A percentile compares a stretch with the other conserved stretches of the same genome.
Conservation (phyloP, 2,888 invertebrate species). For the Heliothis peltigera region DNA sequence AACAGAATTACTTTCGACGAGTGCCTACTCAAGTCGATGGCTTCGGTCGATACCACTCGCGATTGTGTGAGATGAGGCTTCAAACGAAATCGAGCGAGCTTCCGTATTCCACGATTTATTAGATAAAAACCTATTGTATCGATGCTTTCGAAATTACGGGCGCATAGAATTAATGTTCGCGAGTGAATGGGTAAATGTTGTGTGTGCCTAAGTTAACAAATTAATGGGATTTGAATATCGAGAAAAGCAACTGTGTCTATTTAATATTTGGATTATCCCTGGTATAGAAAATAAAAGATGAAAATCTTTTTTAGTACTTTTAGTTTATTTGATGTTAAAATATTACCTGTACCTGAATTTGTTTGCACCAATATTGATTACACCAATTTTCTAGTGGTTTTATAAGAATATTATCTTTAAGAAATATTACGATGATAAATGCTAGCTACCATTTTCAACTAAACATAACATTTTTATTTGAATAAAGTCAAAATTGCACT, state of each 20-base stretch:
- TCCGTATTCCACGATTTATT: constrained; percentile 45
- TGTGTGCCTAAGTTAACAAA: not conserved
- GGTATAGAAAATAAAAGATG: too few relatives aligned
- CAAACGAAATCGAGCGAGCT: constrained; percentile 36
- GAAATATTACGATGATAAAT: too few relatives aligned
- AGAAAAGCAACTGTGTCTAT: not conserved
- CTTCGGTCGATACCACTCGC: constrained; percentile 44
- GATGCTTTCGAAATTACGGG: constrained; percentile 31
- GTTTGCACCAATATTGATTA: too few relatives aligned
- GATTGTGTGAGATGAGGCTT: constrained; percentile 48
- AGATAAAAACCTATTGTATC: constrained; percentile 48
- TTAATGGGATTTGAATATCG: constrained; percentile 3
- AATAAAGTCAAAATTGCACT: too few relatives aligned
- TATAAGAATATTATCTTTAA: too few relatives aligned
- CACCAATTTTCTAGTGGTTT: too few relatives aligned
- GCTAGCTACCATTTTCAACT: too few relatives aligned
- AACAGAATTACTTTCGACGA: constrained; percentile 48
- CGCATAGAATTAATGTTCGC: constrained; percentile 32
- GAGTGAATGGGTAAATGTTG: constrained; percentile 3
- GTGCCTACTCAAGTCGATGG: constrained; percentile 25
- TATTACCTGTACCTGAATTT: too few relatives aligned
- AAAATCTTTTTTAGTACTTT: too few relatives aligned
- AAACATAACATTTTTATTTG: too few relatives aligned
- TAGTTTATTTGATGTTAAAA: too few relatives aligned
- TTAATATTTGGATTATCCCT: not conserved